These are phyloP conservation scores for Anableps anableps DNA, from an alignment of 2,797 vertebrate genomes.

Conservation along the genomic window DNA sequence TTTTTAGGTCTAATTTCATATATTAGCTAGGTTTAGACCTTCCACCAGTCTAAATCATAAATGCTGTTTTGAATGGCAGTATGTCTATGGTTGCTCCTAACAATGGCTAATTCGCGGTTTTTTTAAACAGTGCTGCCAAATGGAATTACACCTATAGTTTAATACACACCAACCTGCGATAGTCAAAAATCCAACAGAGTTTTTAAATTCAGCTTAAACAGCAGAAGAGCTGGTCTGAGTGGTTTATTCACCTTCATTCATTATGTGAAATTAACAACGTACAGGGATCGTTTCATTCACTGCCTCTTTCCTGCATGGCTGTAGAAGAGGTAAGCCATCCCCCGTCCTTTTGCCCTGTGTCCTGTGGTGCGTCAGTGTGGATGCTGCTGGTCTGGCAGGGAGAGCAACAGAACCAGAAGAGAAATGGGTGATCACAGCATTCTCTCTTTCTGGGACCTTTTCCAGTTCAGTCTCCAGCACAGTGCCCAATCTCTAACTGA, in stretches of 20 bases:
- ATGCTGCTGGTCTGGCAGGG: slow-evolving; percentile 35
- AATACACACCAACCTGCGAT: background rate
- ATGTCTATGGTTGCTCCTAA: too few species aligned
- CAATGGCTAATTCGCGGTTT: too few species aligned
- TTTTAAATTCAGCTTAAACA: background rate
- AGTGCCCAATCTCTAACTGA: background rate
- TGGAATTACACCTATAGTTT: too few species aligned
- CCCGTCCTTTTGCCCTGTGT: background rate
- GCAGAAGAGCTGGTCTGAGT: background rate
- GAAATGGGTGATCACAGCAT: slow-evolving; percentile 53
- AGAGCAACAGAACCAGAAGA: slow-evolving; percentile 49
- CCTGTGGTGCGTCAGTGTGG: slow-evolving; percentile 20
- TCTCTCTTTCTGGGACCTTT: slow-evolving; percentile 40
- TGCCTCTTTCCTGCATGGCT: background rate
- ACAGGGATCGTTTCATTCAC: background rate
- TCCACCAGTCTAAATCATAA: too few species aligned
- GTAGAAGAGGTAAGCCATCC: background rate
- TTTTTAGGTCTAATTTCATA: too few species aligned
- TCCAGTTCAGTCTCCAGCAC: slow-evolving; percentile 32
- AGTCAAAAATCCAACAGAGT: background rate
- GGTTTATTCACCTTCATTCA: background rate
- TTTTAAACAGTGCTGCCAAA: background rate
- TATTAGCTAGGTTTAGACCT: too few species aligned
- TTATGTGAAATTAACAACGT: background rate
- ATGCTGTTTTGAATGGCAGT: too few species aligned